Evolutionary conservation across 2,797 vertebrate species (phyloP).

Genomic region (Oophaga sylvatica): DNA sequence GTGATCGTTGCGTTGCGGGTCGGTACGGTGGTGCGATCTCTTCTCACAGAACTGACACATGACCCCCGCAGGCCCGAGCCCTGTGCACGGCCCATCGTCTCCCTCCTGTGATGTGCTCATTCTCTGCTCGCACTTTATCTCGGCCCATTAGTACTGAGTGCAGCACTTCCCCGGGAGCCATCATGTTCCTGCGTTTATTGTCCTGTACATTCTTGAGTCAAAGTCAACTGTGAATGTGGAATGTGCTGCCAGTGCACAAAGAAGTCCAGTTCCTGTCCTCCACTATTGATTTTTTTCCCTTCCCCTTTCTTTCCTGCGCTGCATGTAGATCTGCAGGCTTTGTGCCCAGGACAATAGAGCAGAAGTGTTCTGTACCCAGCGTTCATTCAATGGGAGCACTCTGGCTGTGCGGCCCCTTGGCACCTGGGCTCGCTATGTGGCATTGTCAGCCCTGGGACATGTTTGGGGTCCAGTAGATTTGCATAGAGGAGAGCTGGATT

Average conservation of each 20-base stretch:
- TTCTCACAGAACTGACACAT: too few species aligned
- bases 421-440: not conserved
- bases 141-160: not conserved
- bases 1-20: too few species aligned
- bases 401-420: not conserved
- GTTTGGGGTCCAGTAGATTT: not conserved
- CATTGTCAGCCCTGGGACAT: not conserved
- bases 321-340: not conserved
- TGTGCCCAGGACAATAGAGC: conserved; percentile 7
- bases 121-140: not conserved
- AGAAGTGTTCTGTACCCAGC: not conserved
- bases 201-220: not conserved
- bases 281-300: conserved; percentile 26
- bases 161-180: not conserved
- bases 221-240: conserved; percentile 8
- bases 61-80: too few species aligned
- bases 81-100: too few species aligned
- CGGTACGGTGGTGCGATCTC: too few species aligned
- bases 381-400: not conserved
- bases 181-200: not conserved
- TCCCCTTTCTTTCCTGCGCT: not conserved
- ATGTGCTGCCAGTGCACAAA: conserved; percentile 38
- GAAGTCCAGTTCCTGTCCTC: conserved; percentile 19
- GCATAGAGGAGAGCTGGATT: not conserved
- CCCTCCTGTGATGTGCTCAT: not conserved